A percentile compares a stretch with the other conserved stretches of the same genome.
Conservation (phyloP, 2,113 vertebrate species). For the Trachemys scripta region DNA sequence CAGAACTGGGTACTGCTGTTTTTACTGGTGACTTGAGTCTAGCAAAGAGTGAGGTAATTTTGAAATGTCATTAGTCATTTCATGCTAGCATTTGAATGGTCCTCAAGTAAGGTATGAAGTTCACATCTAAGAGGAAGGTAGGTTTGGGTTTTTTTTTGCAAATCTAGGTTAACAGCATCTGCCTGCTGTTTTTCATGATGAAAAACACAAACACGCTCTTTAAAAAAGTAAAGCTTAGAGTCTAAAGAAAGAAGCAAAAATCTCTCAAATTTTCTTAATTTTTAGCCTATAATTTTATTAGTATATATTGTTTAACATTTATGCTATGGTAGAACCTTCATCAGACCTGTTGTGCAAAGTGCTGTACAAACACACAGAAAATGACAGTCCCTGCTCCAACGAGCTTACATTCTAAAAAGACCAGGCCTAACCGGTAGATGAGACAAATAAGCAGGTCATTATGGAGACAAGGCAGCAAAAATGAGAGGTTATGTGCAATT, state of each 20-base stretch:
- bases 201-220: neutral
- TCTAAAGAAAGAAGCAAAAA: neutral
- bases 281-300: neutral
- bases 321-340: neutral
- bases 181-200: neutral
- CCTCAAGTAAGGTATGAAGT: neutral
- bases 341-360: neutral
- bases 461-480: neutral
- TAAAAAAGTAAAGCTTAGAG: neutral
- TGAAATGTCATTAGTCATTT: neutral
- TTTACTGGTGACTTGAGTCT: neutral
- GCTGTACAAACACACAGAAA: neutral
- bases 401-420: neutral
- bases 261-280: neutral
- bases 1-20: fast-evolving
- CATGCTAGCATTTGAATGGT: neutral
- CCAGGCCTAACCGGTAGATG: neutral
- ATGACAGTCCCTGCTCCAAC: fast-evolving
- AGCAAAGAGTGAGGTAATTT: neutral
- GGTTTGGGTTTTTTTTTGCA: neutral
- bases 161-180: neutral
- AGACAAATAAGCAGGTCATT: neutral
- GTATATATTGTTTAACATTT: neutral
- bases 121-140: fast-evolving
- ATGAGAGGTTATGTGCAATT: fast-evolving